Evolutionary conservation across 2,113 vertebrate genomes (phyloP).

Genomic region (Tychaedon coryphoeus): DNA sequence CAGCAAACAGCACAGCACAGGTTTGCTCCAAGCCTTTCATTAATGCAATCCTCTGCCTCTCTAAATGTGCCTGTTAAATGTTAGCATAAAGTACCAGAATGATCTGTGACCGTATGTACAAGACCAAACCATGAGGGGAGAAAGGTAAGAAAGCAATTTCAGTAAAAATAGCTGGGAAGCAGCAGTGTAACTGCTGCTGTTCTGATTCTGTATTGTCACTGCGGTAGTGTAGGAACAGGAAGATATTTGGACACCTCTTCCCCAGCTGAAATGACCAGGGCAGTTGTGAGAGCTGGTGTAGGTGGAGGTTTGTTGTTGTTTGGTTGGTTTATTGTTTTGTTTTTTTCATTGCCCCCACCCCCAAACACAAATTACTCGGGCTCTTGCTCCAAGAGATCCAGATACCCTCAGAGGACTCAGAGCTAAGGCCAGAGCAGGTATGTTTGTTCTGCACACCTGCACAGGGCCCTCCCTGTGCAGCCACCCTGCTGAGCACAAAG

Average conservation of each 20-base stretch:
- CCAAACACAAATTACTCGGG: background rate
- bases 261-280: background rate
- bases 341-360: rapidly evolving
- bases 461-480: background rate
- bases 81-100: background rate
- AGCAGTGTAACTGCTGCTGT: background rate
- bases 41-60: background rate
- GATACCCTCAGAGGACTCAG: no score
- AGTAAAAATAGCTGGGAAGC: background rate
- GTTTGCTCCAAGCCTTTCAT: background rate
- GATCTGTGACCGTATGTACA: rapidly evolving
- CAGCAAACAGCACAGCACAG: background rate
- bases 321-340: background rate
- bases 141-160: background rate
- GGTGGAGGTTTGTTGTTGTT: background rate
- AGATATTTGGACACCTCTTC: background rate
- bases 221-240: background rate
- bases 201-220: background rate
- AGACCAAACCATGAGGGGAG: background rate
- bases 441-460: background rate
- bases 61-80: background rate
- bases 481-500: background rate
- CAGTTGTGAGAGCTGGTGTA: background rate
- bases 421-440: background rate
- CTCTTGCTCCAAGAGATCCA: background rate